Conservation (phyloP, 2,888 invertebrate genomes). For the Psylliodes chrysocephalus region DNA sequence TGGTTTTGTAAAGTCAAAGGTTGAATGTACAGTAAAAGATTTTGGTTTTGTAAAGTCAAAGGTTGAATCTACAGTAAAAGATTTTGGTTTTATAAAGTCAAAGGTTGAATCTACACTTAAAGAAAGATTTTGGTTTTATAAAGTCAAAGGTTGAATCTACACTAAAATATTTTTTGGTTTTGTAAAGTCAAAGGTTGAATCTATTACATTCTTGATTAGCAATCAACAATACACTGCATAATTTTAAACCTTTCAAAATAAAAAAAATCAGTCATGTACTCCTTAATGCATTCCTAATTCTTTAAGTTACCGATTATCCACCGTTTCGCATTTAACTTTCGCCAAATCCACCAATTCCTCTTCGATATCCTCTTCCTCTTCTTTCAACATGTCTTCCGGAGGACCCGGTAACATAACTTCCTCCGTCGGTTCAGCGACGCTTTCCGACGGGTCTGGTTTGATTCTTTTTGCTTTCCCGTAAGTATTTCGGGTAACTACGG, state of each 20-base stretch:
- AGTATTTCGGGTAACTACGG: not conserved
- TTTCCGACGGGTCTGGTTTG: not conserved
- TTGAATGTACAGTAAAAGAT: too few species aligned
- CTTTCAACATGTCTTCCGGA: conserved; percentile 9
- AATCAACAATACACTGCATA: not conserved
- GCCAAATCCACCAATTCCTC: conserved; percentile 16
- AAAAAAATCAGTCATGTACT: conserved; percentile 20
- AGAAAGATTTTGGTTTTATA: too few species aligned
- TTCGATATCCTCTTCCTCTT: conserved; percentile 17
- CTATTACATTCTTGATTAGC: too few species aligned
- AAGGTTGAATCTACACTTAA: too few species aligned
- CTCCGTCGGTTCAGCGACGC: not conserved
- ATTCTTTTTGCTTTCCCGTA: too few species aligned
- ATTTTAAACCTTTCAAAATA: not conserved
- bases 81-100: too few species aligned
- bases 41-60: too few species aligned
- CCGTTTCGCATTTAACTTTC: conserved; percentile 10
- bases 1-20: too few species aligned
- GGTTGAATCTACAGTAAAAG: too few species aligned
- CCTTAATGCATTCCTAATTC: not conserved
- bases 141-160: too few species aligned
- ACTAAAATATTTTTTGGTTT: too few species aligned
- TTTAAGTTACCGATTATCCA: conserved; percentile 20
- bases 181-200: too few species aligned
- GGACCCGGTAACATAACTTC: not conserved